A percentile compares a stretch with the other conserved stretches of the same genome.
Conservation (phyloP, 2,113 vertebrate species). For the Amblyornis subalaris region DNA sequence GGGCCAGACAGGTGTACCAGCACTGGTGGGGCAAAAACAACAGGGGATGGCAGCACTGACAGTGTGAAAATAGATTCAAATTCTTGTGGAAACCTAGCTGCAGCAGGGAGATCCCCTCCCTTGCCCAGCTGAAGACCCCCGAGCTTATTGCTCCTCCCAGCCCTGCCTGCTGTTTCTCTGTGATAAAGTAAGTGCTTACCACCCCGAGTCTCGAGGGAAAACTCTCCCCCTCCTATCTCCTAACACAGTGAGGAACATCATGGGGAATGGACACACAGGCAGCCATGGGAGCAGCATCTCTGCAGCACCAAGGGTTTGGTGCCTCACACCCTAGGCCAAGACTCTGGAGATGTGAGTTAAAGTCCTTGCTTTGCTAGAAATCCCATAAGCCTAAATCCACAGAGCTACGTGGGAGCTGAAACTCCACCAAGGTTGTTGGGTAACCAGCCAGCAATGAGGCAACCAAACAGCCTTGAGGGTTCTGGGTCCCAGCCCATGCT, state of each 20-base stretch:
- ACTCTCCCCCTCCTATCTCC: neutral
- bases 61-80: neutral
- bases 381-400: neutral
- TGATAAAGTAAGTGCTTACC: neutral
- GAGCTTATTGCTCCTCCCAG: neutral
- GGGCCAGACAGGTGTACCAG: neutral
- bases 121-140: neutral
- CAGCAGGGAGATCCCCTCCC: neutral
- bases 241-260: neutral
- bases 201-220: neutral
- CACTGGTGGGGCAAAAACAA: neutral
- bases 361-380: neutral
- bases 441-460: neutral
- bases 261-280: neutral
- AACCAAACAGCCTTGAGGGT: neutral
- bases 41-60: neutral
- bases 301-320: neutral
- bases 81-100: neutral
- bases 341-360: neutral
- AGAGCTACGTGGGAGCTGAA: neutral
- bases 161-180: neutral
- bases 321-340: neutral
- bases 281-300: neutral
- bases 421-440: neutral
- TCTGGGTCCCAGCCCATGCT: neutral